These are phyloP conservation scores for Dryobates pubescens DNA, from an alignment of 2,797 vertebrate genomes.

Conservation along the genomic window DNA sequence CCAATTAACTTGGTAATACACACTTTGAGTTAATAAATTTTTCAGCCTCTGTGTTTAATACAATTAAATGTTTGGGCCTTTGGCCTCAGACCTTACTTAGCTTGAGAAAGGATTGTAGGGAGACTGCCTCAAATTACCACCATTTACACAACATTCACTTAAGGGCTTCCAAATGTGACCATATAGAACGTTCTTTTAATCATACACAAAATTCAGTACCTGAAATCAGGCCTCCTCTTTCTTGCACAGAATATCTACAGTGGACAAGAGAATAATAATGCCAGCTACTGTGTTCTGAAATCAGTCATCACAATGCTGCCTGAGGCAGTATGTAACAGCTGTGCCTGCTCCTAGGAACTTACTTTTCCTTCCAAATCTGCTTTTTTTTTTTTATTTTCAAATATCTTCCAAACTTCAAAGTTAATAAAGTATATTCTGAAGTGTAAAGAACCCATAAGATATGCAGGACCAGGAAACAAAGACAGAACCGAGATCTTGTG, in stretches of 20 bases:
- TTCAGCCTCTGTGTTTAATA: constrained; percentile 64
- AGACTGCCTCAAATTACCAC: constrained; percentile 53
- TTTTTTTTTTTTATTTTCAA: constrained; percentile 42
- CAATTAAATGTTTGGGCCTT: constrained; percentile 67
- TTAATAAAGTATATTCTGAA: constrained; percentile 14
- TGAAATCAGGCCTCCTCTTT: background rate
- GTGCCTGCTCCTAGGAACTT: background rate
- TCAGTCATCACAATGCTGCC: background rate
- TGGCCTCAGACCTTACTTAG: constrained; percentile 68
- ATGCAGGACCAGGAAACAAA: constrained; percentile 39
- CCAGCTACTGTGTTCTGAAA: background rate
- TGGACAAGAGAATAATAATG: background rate
- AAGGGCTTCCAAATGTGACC: constrained; percentile 35
- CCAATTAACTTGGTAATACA: constrained; percentile 64
- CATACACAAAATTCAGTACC: constrained; percentile 5
- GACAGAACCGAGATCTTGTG: constrained; percentile 44
- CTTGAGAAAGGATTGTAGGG: constrained; percentile 28
- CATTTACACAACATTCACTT: constrained; percentile 62
- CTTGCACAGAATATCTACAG: rapidly evolving
- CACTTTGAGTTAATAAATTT: constrained; percentile 68
- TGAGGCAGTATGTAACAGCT: background rate
- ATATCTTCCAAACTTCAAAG: constrained; percentile 51
- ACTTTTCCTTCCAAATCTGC: constrained; percentile 1
- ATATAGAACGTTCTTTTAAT: constrained; percentile 3
- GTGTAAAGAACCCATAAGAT: background rate